Conservation (phyloP, 2,797 vertebrate species). For the Clarias platycephalus region DNA sequence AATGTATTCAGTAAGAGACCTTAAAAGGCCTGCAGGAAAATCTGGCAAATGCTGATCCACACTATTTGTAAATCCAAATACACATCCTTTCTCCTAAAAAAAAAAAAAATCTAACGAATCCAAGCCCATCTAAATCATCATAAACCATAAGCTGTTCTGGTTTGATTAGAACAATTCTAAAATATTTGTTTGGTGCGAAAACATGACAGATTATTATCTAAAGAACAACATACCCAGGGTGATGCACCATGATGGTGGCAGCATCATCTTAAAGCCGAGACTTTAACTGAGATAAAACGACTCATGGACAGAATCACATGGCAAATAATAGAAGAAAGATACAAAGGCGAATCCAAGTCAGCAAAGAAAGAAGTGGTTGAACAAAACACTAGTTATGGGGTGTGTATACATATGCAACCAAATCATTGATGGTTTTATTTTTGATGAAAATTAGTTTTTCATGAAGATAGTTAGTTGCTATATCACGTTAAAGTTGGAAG, state of each 20-base stretch:
- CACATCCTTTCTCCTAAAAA: background rate
- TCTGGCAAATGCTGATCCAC: background rate
- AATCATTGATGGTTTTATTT: background rate
- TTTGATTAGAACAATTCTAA: background rate
- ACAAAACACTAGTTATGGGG: background rate
- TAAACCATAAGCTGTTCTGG: background rate
- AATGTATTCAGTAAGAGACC: background rate
- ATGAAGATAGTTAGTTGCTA: background rate
- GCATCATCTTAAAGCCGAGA: background rate
- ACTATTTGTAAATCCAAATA: background rate
- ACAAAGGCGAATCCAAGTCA: background rate
- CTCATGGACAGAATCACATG: background rate
- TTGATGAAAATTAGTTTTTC: background rate
- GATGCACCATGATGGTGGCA: background rate
- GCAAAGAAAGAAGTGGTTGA: background rate
- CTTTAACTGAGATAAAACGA: background rate
- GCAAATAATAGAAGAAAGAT: background rate
- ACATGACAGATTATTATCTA: background rate
- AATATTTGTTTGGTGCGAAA: background rate
- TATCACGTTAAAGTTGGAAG: background rate
- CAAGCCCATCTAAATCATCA: background rate
- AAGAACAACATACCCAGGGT: background rate
- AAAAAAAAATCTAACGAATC: background rate
- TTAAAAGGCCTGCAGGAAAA: background rate
- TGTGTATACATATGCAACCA: background rate